Conservation (phyloP, 2,797 vertebrate genomes). For the Lepilemur ruficaudatus region DNA sequence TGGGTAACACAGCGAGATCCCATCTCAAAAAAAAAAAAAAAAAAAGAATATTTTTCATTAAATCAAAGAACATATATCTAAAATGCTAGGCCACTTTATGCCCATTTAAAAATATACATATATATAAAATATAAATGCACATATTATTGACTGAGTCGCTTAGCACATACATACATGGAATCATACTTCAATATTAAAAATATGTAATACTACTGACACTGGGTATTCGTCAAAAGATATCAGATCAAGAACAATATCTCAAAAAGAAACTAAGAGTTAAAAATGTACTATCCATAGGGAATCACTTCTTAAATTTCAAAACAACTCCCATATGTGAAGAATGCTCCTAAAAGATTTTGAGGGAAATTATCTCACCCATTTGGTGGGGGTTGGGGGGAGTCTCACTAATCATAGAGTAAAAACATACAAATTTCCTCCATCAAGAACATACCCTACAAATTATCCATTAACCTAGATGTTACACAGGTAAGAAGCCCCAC, state of each 20-base stretch:
- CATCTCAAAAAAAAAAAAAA: neutral
- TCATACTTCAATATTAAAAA: constrained; percentile 23
- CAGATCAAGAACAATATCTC: constrained; percentile 29
- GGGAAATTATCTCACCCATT: constrained; percentile 8
- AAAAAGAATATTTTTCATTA: neutral
- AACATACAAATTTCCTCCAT: neutral
- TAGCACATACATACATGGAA: constrained; percentile 1
- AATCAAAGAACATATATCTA: constrained; percentile 22
- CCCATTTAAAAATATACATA: neutral
- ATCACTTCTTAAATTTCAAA: neutral
- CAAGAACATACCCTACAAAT: neutral
- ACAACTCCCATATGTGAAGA: neutral
- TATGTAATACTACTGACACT: neutral
- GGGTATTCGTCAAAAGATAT: neutral
- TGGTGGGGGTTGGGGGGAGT: neutral
- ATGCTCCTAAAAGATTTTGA: neutral
- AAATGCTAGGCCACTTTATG: constrained; percentile 22
- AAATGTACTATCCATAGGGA: neutral
- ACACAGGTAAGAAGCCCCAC: neutral
- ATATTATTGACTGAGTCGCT: neutral
- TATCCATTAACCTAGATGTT: neutral
- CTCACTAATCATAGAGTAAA: neutral
- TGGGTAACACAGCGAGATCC: neutral
- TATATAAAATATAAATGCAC: neutral
- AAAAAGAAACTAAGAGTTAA: constrained; percentile 20